Evolutionary conservation across 2,797 vertebrate genomes (phyloP), one percentile per base, ranked within the genome.

Genomic region (Macropodus opercularis): DNA sequence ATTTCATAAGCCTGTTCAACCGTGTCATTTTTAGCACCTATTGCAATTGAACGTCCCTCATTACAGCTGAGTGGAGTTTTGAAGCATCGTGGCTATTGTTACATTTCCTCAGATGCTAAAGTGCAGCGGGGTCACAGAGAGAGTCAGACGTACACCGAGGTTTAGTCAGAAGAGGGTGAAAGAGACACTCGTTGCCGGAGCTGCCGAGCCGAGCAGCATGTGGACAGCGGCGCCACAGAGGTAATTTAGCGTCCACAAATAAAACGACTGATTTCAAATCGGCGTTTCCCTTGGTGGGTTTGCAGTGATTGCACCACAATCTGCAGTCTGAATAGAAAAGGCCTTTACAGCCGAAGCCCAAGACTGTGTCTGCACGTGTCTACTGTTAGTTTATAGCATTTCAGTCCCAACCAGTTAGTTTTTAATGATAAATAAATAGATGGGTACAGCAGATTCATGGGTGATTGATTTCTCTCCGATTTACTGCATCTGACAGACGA

Each of bases 191-290:
- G 5, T 26, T 22, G n/a, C 43, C 29, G 23, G 34, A 59, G 36
- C 49, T 69, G 72, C 57, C 63, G 77, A 48, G 57, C 12, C 5
- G 29, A 73, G 63, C 60, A 49, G 77, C 69, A 61, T 49, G 60
- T 49, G 29, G 7, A 71, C 61, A 29, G 24, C 38, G 69, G 15
- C 49, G 72, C 64, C 18, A 65, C 35, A 49, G 57, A 64, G 59
- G 46, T 44, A 32, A 18, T 60, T 72, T 65, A 72, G 66, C 58
- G 68, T 72, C 66, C 62, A 67, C 53, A 77, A 64, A 71, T n/a
- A n/a, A n/a, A n/a, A n/a, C n/a, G 21, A 18, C 34, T 47, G 63
- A 72, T 76, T 67, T 51, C 27, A 60, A 71, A 42, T 43, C 46
- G 26, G 10, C 29, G 51, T 66, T 55, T 59, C 21, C 22, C 38